A percentile compares a stretch with the other conserved stretches of the same genome.
These are phyloP conservation scores for Pollimyrus isidori DNA, from an alignment of 2,113 vertebrate genomes.

Conservation along the genomic window DNA sequence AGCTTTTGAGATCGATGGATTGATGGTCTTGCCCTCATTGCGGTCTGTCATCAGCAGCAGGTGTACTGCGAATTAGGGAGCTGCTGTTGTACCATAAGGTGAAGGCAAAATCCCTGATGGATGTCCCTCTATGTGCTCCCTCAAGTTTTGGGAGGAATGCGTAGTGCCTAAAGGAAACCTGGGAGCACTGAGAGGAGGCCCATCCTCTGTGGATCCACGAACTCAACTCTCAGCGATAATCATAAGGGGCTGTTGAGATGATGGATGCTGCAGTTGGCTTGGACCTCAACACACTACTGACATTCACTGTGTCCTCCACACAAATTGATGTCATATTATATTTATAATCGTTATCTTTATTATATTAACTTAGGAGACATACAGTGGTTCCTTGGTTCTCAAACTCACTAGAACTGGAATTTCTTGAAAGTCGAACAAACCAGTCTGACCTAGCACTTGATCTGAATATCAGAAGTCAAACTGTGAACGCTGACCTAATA, in stretches of 20 bases:
- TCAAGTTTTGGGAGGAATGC: neutral
- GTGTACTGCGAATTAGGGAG: neutral
- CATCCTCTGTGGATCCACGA: neutral
- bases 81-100: neutral
- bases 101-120: neutral
- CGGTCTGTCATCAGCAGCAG: neutral
- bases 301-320: neutral
- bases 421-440: too few relatives aligned
- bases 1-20: neutral
- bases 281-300: neutral
- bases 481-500: too few relatives aligned
- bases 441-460: too few relatives aligned
- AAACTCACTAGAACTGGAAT: too few relatives aligned
- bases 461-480: too few relatives aligned
- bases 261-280: too few relatives aligned
- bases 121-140: neutral
- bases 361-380: neutral
- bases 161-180: neutral
- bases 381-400: too few relatives aligned
- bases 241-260: too few relatives aligned
- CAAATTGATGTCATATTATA: neutral
- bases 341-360: neutral
- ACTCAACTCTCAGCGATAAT: neutral
- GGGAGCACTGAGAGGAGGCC: neutral
- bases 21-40: neutral